These are phyloP conservation scores for Mythimna albipuncta DNA, from an alignment of 2,888 invertebrate species.

Conservation along the genomic window DNA sequence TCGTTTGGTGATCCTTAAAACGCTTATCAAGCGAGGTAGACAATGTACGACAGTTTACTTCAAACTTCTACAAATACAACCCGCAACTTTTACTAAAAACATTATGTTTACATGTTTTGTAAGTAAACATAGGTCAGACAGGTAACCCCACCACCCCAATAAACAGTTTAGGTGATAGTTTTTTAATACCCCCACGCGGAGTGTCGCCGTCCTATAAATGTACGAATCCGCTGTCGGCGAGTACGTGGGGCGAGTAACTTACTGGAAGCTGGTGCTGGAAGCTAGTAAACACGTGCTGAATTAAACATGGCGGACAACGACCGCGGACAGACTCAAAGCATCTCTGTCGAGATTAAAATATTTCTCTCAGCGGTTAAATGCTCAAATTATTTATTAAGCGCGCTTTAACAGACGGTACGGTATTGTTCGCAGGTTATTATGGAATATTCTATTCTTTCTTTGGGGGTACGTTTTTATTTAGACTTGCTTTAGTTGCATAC, in stretches of 20 bases:
- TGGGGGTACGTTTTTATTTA: constrained; percentile 9
- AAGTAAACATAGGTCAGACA: constrained; percentile 23
- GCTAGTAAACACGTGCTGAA: constrained; percentile 78
- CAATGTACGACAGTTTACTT: not conserved
- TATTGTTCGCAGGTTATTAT: constrained; percentile 66
- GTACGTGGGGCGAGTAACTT: constrained; percentile 67
- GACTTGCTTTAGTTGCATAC: not conserved
- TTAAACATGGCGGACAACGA: constrained; percentile 81
- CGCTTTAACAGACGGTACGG: constrained; percentile 71
- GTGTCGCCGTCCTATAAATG: constrained; percentile 64
- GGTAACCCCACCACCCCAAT: constrained; percentile 22
- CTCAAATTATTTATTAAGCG: constrained; percentile 86
- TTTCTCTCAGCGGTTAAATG: constrained; percentile 82
- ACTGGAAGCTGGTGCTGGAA: constrained; percentile 72
- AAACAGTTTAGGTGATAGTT: constrained; percentile 50
- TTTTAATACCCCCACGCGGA: constrained; percentile 57
- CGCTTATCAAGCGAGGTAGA: no score
- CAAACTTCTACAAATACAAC: not conserved
- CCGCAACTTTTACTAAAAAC: not conserved
- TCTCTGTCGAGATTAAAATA: constrained; percentile 87
- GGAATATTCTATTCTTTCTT: constrained; percentile 62
- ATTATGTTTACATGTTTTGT: not conserved
- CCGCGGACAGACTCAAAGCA: constrained; percentile 81
- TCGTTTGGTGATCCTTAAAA: no score
- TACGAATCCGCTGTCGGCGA: constrained; percentile 49